Evolutionary conservation across 1,140 invertebrate genomes (phyloP).

Genomic region (Cydia amplana): DNA sequence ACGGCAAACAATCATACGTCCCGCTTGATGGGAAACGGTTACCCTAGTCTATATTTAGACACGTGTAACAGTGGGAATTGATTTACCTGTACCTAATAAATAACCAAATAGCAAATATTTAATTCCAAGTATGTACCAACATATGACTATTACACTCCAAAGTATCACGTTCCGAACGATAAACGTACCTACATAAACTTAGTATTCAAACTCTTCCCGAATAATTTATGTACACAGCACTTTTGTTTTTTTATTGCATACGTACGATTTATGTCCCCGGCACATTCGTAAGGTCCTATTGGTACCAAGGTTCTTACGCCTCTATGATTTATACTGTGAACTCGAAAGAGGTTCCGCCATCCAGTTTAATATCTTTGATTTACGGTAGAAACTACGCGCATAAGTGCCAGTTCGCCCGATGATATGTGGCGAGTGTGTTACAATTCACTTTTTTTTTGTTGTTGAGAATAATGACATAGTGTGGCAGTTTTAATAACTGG

Average conservation of each 20-base stretch:
- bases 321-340: constrained; percentile 77
- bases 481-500: constrained; percentile 67
- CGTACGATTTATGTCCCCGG: constrained; percentile 65
- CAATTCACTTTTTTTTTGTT: constrained; percentile 69
- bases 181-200: neutral
- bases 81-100: too few relatives aligned
- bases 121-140: too few relatives aligned
- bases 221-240: constrained; percentile 33
- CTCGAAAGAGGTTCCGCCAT: constrained; percentile 76
- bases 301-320: constrained; percentile 65
- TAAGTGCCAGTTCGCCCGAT: constrained; percentile 72
- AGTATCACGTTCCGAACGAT: neutral
- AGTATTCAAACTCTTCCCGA: constrained; percentile 6
- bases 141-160: neutral
- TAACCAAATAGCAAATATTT: too few relatives aligned
- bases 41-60: too few relatives aligned
- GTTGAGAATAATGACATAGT: constrained; percentile 72
- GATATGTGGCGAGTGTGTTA: constrained; percentile 71
- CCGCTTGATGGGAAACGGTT: too few relatives aligned
- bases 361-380: constrained; percentile 79
- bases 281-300: constrained; percentile 67
- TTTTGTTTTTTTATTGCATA: constrained; percentile 49
- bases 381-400: constrained; percentile 75
- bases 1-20: too few relatives aligned
- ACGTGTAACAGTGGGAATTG: too few relatives aligned